Conservation (phyloP, 1,140 invertebrate species). For the Chrysoperla carnea region DNA sequence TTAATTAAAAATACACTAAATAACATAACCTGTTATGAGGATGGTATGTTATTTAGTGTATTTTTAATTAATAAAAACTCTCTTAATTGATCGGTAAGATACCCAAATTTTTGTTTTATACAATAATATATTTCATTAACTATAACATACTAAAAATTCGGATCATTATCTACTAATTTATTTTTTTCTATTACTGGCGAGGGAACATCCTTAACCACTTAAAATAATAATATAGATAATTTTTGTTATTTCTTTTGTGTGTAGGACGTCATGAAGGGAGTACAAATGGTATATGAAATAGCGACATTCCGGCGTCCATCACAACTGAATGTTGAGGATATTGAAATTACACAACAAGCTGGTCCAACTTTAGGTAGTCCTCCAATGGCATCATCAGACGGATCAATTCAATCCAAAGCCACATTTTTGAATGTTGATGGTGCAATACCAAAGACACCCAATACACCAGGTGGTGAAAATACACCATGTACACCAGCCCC, state of each 20-base stretch:
- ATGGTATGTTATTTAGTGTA: too few species aligned
- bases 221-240: too few species aligned
- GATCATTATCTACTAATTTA: too few species aligned
- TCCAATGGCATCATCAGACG: slow-evolving; percentile 18
- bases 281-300: slow-evolving; percentile 60
- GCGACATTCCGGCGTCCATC: slow-evolving; percentile 54
- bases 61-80: too few species aligned
- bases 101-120: too few species aligned
- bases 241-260: slow-evolving; percentile 13
- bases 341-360: slow-evolving; percentile 20
- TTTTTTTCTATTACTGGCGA: too few species aligned
- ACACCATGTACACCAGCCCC: slow-evolving; percentile 53
- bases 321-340: slow-evolving; percentile 38
- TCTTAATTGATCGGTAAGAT: too few species aligned
- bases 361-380: not conserved
- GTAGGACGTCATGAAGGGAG: slow-evolving; percentile 63
- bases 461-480: slow-evolving; percentile 19
- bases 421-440: not conserved
- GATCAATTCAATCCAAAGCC: slow-evolving; percentile 10
- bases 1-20: too few species aligned
- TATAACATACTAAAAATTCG: too few species aligned
- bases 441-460: not conserved
- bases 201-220: too few species aligned
- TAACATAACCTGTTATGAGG: too few species aligned
- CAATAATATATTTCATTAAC: too few species aligned